Conservation (phyloP, 2,888 invertebrate genomes). For the Lamproptera curius region DNA sequence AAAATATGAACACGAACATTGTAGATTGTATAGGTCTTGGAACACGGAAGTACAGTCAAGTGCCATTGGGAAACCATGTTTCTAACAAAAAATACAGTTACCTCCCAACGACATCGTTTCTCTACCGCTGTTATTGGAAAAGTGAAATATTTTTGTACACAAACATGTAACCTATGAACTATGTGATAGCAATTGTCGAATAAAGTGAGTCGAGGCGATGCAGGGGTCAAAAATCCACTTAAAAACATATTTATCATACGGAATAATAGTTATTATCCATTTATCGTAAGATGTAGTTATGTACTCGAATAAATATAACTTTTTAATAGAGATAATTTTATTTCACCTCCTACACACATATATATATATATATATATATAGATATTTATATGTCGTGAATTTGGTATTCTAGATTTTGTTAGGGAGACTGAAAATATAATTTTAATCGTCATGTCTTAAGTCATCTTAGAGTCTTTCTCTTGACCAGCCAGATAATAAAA, state of each 20-base stretch:
- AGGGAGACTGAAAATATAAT: no score
- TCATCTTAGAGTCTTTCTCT: no score
- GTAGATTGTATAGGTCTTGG: constrained; percentile 24
- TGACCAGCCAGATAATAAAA: no score
- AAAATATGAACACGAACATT: constrained; percentile 1
- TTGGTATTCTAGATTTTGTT: no score
- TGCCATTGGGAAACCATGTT: constrained; percentile 51
- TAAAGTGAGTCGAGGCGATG: constrained; percentile 50
- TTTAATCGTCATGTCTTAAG: no score
- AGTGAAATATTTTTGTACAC: constrained; percentile 64
- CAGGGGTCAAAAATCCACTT: constrained; percentile 65
- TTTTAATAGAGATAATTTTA: constrained; percentile 64
- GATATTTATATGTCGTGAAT: no score
- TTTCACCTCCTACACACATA: no score
- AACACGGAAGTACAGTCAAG: constrained; percentile 57
- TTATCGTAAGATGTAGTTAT: constrained; percentile 78
- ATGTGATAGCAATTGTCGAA: constrained; percentile 65
- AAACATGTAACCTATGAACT: constrained; percentile 52
- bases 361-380: no score
- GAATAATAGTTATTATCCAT: constrained; percentile 74
- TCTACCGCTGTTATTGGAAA: constrained; percentile 47
- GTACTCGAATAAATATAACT: constrained; percentile 80
- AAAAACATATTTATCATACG: constrained; percentile 74
- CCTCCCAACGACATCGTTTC: constrained; percentile 47
- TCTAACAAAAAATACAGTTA: constrained; percentile 37